Conservation (phyloP, 2,113 vertebrate species). For the Haemorhous mexicanus region DNA sequence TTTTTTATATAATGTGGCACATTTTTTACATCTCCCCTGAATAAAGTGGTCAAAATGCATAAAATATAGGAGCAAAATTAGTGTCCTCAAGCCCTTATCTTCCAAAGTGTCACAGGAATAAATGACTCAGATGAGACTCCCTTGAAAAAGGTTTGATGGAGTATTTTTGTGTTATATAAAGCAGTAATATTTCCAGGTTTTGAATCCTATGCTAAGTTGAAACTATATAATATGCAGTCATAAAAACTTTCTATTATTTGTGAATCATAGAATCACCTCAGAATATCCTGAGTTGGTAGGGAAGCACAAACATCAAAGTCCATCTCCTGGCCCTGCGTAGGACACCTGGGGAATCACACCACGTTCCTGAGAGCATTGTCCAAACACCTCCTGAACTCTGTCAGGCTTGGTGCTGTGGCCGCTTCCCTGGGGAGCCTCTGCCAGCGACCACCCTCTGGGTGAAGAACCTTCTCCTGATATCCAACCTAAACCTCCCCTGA, state of each 20-base stretch:
- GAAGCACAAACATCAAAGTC: background rate
- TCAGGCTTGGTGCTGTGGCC: background rate
- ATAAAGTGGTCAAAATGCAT: background rate
- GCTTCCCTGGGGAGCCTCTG: too few species aligned
- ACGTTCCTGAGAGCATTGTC: background rate
- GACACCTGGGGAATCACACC: background rate
- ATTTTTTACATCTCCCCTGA: background rate
- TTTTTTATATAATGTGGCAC: background rate
- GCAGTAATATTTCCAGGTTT: background rate
- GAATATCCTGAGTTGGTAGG: background rate
- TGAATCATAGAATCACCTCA: background rate
- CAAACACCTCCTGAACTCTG: background rate
- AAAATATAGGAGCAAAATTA: background rate
- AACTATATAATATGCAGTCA: background rate
- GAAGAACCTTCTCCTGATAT: background rate
- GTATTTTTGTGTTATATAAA: background rate
- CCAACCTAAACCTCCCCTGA: background rate
- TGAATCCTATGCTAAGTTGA: background rate
- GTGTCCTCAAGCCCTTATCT: background rate
- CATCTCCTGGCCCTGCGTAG: accelerated
- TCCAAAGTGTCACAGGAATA: background rate
- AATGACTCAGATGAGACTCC: background rate
- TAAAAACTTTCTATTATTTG: background rate
- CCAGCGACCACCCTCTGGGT: accelerated
- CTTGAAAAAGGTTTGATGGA: background rate